Conservation (phyloP, 2,797 vertebrate genomes). For the Kryptolebias ocellatus region DNA sequence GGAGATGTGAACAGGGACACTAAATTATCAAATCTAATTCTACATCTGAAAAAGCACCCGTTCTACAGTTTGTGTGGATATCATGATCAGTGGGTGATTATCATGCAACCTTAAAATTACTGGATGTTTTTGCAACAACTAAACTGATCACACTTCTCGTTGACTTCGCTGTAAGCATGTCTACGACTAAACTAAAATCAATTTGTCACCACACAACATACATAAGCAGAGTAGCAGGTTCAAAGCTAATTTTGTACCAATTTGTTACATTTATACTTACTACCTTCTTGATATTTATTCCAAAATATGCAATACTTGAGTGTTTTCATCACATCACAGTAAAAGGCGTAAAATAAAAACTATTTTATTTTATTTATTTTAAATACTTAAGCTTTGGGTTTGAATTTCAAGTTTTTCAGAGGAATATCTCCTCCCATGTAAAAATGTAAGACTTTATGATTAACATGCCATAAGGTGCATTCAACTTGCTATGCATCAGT, state of each 20-base stretch:
- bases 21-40: constrained; percentile 65
- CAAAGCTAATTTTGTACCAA: constrained; percentile 39
- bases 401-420: constrained; percentile 25
- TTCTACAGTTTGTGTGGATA: constrained; percentile 30
- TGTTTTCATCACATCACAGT: constrained; percentile 31
- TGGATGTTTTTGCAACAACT: constrained; percentile 19
- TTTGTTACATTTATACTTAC: constrained; percentile 36
- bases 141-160: constrained; percentile 35
- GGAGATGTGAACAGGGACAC: constrained; percentile 56
- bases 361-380: background rate
- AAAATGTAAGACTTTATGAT: constrained; percentile 64
- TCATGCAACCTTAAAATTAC: constrained; percentile 20
- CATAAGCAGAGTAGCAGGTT: constrained; percentile 20
- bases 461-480: constrained; percentile 77
- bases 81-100: constrained; percentile 43
- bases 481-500: constrained; percentile 74
- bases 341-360: too few relatives aligned
- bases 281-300: constrained; percentile 42
- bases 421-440: constrained; percentile 23
- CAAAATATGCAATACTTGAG: constrained; percentile 15
- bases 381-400: constrained; percentile 3
- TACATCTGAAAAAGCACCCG: constrained; percentile 44
- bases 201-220: constrained; percentile 45
- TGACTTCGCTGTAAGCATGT: constrained; percentile 26
- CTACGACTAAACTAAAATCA: constrained; percentile 48